Conservation (phyloP, 2,888 invertebrate species). For the Ligdia adustata region DNA sequence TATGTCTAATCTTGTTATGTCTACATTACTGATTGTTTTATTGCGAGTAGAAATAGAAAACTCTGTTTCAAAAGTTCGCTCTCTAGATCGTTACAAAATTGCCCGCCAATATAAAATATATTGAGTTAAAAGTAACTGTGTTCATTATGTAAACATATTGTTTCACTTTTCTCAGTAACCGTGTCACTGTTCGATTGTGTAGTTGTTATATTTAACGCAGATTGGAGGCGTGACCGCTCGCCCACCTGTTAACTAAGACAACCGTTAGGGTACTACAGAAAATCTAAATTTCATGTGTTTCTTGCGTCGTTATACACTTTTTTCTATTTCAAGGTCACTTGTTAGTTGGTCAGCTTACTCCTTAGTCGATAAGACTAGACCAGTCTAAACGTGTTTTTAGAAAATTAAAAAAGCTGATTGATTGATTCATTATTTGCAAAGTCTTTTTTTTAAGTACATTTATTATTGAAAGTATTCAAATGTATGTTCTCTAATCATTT, state of each 20-base stretch:
- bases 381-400: too few species aligned
- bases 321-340: constrained; percentile 10
- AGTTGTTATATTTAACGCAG: constrained; percentile 48
- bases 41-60: too few species aligned
- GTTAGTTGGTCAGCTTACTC: background rate
- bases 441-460: too few species aligned
- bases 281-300: constrained; percentile 5
- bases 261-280: constrained; percentile 46
- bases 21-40: background rate
- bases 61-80: too few species aligned
- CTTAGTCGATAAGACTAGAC: too few species aligned
- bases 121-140: background rate
- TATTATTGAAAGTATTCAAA: too few species aligned
- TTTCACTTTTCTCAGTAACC: constrained; percentile 38
- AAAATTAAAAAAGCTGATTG: too few species aligned
- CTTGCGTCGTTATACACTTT: background rate
- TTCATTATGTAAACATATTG: constrained; percentile 24
- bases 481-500: too few species aligned
- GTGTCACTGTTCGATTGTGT: constrained; percentile 49
- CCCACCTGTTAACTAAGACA: constrained; percentile 46
- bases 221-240: constrained; percentile 52
- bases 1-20: constrained; percentile 5
- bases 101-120: too few species aligned
- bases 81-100: too few species aligned
- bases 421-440: too few species aligned